Base-by-base conservation (phyloP, 2,113 vertebrate genomes). In the Reinhardtius hippoglossoides region DNA sequence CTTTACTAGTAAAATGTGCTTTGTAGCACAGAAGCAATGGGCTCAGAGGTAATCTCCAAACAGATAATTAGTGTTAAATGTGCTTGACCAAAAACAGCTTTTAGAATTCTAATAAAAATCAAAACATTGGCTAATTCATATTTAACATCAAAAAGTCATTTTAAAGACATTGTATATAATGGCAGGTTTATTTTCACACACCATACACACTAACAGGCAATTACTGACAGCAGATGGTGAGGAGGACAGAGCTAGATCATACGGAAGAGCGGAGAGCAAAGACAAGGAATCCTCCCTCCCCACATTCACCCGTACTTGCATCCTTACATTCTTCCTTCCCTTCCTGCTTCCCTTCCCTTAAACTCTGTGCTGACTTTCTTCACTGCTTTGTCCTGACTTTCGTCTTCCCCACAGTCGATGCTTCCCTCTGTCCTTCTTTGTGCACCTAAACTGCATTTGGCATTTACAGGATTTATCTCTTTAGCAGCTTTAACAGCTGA, bases 191-290 rank as follows among this genome's bases (percentile, higher is more conserved):
- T 6, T 50, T 44, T 44, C 26, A 80, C 54, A 78, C 46, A 80
- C 58, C 63, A 54, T 74, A 54, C 3, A 31, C 31, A 31, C 27
- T 26, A 46, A 74, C 55, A 80, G 80, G 74, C 78, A 84, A 86
- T 87, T 82, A 84, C 15, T 74, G 78, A 77, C 67, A 78, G 3
- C 86, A 87, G 91, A 88, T 86, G 78, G 81, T 40, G 76, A 85
- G 78, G 85, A 65, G 87, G 90, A 80, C 70, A 60, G 26, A 68
- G 68, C n/a, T 37, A 55, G 50, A 86, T 85, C 61, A 59, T 27
- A 42, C 1, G 67, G 73, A 87, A 87, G 69, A 83, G 59, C 35
- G 76, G 83, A 71, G 44, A 52, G 72, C 55, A 72, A 67, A 16
- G 44, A 16, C 44, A 3, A 13, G 13, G 13, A 46, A 13, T 16